Base-by-base conservation (phyloP, 1,140 invertebrate species). In the Macrocentrus cingulum region DNA sequence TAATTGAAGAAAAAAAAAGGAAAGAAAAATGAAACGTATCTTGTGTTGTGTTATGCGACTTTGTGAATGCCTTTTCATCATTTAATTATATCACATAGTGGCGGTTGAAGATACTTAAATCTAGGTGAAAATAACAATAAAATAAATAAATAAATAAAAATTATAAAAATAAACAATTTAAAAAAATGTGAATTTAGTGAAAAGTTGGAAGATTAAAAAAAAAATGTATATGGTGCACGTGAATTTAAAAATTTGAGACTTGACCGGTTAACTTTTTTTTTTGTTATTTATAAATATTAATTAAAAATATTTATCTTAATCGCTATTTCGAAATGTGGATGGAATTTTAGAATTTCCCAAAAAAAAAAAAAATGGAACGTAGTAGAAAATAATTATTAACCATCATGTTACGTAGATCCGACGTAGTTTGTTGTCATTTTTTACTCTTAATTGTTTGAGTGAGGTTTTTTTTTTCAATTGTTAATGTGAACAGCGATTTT, bases 31-130 rank as follows among this genome's bases (percentile, higher is more conserved):
- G 39, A 37, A 29, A 42, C 16, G 32, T 25, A 5, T 15, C 11
- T 42, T 51, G 18, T 44, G 29, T 59, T 52, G 18, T 41, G 7
- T 23, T 32, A 44, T 19, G 29, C 42, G 48, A 19, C 16, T 9
- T 41, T 18, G 18, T 44, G 36, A 16, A 37, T 56, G 44, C 22
- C 39, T 18, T 41, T 32, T 46, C 13, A 34, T 34, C 6, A 25
- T 41, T 42, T 51, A 36, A 39, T 34, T 42, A 39, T 51, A 25
- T 41, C 19, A 46, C 54, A 49, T 45, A 46, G 34, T 49, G 54
- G 54, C 54, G 54, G 54, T 56, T 48, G 18, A 45, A 56, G 23
- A 58, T 52, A 58, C 56, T 52, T 52, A 59, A 59, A 59, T 36
- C 15, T 42, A 25, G 25, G 36, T 16, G 39, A 45, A 44, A 9